These are phyloP conservation scores for Haliaeetus leucogaster DNA, from an alignment of 2,113 vertebrate species.

Conservation along the genomic window DNA sequence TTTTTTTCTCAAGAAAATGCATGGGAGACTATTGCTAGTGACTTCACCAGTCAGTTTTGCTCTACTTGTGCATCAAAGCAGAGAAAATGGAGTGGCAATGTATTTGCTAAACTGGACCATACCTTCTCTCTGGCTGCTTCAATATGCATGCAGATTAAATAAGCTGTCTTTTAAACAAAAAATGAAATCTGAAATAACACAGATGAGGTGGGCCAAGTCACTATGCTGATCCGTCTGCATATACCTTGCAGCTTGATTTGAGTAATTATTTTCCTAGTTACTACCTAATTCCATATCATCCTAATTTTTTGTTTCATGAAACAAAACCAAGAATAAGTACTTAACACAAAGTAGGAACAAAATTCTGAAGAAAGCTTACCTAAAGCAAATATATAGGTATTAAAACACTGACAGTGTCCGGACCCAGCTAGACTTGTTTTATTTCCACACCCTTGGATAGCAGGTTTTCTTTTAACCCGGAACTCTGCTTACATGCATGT, in stretches of 20 bases:
- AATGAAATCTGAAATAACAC: neutral
- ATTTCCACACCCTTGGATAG: neutral
- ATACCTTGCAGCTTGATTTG: neutral
- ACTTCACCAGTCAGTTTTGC: neutral
- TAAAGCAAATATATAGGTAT: neutral
- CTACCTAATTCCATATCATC: neutral
- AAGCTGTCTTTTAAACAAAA: neutral
- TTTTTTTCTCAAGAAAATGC: neutral
- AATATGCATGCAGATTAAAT: neutral
- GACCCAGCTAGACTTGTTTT: neutral
- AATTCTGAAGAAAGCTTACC: neutral
- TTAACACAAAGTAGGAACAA: neutral
- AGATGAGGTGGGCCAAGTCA: neutral
- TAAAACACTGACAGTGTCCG: neutral
- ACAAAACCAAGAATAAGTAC: neutral
- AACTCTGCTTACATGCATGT: neutral
- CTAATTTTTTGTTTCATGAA: neutral
- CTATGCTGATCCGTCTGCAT: neutral
- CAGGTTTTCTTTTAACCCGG: neutral
- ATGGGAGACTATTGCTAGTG: neutral
- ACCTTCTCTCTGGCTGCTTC: neutral
- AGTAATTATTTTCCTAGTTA: neutral
- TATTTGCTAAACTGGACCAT: neutral
- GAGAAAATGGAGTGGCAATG: neutral
- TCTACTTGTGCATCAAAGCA: neutral